phyloP scores from a whole-genome alignment of 2,797 vertebrate genomes.

The Rhabdophis nuchalis region DNA sequence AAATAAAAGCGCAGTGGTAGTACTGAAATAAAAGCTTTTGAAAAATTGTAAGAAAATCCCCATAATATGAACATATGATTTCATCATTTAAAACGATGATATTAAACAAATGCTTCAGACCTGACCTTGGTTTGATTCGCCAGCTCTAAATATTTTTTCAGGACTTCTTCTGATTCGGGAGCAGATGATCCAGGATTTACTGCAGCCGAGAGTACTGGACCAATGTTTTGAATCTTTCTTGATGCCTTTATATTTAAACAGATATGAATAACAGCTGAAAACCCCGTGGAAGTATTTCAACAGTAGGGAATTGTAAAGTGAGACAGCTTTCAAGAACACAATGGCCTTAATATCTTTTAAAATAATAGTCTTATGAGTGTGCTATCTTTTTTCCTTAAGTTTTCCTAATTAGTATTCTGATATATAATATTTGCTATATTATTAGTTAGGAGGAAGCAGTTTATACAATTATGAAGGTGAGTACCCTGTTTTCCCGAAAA shows the following conservation, averaged over 20 bases:
- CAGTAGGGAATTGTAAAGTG: background rate
- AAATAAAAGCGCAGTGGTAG: background rate
- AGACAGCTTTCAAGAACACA: background rate
- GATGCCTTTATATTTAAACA: conserved; percentile 70
- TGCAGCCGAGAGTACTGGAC: conserved; percentile 60
- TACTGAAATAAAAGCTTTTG: background rate
- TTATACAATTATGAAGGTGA: background rate
- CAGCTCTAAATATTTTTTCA: conserved; percentile 77
- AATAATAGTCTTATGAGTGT: background rate
- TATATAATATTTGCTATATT: background rate
- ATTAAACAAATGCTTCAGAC: conserved; percentile 60
- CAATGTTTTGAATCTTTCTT: conserved; percentile 70
- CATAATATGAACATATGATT: background rate
- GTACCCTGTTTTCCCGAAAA: too few relatives aligned
- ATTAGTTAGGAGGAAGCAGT: background rate
- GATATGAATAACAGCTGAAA: background rate
- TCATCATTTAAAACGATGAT: background rate
- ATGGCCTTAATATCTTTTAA: background rate
- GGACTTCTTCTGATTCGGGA: conserved; percentile 72
- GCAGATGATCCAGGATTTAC: conserved; percentile 66
- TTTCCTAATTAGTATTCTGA: background rate
- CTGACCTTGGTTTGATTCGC: conserved; percentile 79
- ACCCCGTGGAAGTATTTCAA: background rate
- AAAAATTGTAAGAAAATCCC: background rate
- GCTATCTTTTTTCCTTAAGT: background rate